Percentiles rank a stretch among this genome's conserved stretches.
Conservation (phyloP, 2,888 invertebrate genomes). For the Slavum lentiscoides region DNA sequence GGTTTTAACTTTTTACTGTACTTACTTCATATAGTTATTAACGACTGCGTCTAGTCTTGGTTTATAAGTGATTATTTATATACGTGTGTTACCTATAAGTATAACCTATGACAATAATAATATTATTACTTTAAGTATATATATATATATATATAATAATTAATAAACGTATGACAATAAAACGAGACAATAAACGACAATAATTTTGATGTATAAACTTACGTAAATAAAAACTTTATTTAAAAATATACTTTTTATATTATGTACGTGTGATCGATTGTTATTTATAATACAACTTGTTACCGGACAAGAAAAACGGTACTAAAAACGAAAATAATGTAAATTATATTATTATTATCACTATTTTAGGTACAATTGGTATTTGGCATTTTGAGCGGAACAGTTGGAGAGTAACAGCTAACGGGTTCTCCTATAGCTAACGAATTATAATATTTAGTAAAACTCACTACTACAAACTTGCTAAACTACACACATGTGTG, state of each 20-base stretch:
- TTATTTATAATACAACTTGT: conserved; percentile 36
- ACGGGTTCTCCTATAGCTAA: conserved; percentile 3
- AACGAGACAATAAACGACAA: conserved; percentile 33
- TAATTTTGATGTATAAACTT: conserved; percentile 42
- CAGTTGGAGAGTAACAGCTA: no score
- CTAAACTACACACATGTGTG: not conserved
- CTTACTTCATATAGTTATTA: not conserved
- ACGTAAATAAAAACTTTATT: conserved; percentile 49
- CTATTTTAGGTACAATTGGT: conserved; percentile 33
- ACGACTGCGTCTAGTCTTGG: conserved; percentile 5
- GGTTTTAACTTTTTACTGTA: no score
- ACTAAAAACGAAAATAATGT: conserved; percentile 1
- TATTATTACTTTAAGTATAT: not conserved
- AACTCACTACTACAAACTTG: not conserved
- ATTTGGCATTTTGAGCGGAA: conserved; percentile 44
- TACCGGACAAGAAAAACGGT: conserved; percentile 18
- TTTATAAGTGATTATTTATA: conserved; percentile 8
- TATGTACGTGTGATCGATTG: conserved; percentile 2
- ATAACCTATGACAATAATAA: not conserved
- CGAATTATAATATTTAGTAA: conserved; percentile 9
- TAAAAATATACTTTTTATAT: conserved; percentile 16
- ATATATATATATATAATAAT: not conserved
- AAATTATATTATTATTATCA: conserved; percentile 13
- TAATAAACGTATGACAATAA: conserved; percentile 32
- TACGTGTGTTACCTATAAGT: not conserved